Percentiles rank a stretch among this genome's conserved stretches.
These are phyloP conservation scores for Pollachius pollachius DNA, from an alignment of 2,113 vertebrate genomes.

Conservation along the genomic window DNA sequence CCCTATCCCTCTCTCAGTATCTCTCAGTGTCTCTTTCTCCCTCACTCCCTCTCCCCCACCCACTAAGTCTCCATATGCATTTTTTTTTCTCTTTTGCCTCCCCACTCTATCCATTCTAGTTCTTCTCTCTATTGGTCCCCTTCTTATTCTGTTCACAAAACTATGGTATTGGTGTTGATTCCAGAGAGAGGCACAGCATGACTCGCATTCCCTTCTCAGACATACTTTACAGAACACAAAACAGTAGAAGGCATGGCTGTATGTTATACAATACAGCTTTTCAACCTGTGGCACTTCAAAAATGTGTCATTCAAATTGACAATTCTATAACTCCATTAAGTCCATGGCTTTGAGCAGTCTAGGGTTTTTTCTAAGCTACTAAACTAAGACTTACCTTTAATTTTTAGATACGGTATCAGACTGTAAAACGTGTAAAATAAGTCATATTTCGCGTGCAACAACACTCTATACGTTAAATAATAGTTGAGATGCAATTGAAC, in stretches of 20 bases:
- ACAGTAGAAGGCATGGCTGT: neutral
- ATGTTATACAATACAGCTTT: neutral
- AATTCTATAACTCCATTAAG: too few relatives aligned
- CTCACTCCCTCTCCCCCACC: neutral
- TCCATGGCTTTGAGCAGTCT: too few relatives aligned
- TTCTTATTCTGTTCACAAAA: neutral
- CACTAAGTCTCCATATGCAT: too few relatives aligned
- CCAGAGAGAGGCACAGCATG: constrained; percentile 42
- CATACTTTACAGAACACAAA: constrained; percentile 5
- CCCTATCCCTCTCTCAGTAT: neutral
- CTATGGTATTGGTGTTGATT: constrained; percentile 1
- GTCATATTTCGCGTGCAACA: too few relatives aligned
- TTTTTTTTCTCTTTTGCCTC: neutral
- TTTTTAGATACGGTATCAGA: too few relatives aligned
- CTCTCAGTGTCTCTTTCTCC: neutral
- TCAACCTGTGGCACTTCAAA: constrained; percentile 11
- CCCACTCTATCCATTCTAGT: neutral
- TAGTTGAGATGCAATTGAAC: too few relatives aligned
- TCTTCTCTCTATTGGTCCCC: neutral
- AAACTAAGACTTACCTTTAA: too few relatives aligned
- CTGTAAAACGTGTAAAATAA: too few relatives aligned
- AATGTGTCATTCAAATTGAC: constrained; percentile 16
- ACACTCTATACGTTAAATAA: too few relatives aligned
- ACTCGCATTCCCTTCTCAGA: constrained; percentile 36
- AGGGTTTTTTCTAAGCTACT: too few relatives aligned